Evolutionary conservation across 2,888 invertebrate genomes (phyloP).

Genomic region (Ptilodon capucinus): DNA sequence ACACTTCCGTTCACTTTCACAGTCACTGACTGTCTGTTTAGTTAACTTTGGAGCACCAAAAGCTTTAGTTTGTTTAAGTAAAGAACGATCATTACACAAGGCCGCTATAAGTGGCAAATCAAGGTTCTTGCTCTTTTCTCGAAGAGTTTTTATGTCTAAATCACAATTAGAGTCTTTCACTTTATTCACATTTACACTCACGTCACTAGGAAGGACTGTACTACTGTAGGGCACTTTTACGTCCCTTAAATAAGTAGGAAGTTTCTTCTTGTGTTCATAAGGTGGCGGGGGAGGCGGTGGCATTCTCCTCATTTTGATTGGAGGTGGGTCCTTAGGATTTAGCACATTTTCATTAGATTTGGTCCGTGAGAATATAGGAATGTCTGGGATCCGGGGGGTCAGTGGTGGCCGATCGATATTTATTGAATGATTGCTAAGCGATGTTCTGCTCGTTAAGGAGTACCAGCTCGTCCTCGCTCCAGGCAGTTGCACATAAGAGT

Average conservation of each 20-base stretch:
- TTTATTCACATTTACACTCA: slow-evolving; percentile 56
- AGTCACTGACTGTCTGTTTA: slow-evolving; percentile 68
- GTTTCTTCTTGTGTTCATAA: slow-evolving; percentile 76
- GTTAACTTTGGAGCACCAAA: slow-evolving; percentile 88
- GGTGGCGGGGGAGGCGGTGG: slow-evolving; percentile 81
- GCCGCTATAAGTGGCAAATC: slow-evolving; percentile 96
- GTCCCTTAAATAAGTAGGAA: slow-evolving; percentile 80
- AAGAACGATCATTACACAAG: slow-evolving; percentile 94
- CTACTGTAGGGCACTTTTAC: slow-evolving; percentile 47
- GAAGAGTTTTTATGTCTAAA: slow-evolving; percentile 90
- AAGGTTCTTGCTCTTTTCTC: slow-evolving; percentile 94
- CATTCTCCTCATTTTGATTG: slow-evolving; percentile 77
- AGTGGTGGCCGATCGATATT: slow-evolving; percentile 87
- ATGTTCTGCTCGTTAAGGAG: slow-evolving; percentile 81
- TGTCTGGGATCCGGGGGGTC: slow-evolving; percentile 78
- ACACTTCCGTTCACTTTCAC: slow-evolving; percentile 74
- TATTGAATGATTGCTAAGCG: slow-evolving; percentile 84
- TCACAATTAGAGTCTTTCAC: slow-evolving; percentile 74
- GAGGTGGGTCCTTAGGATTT: slow-evolving; percentile 79
- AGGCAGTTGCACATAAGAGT: slow-evolving; percentile 88
- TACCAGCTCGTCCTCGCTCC: slow-evolving; percentile 84
- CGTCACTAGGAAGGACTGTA: slow-evolving; percentile 51
- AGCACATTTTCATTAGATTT: slow-evolving; percentile 92
- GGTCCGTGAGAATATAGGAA: slow-evolving; percentile 84
- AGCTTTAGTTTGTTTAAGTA: slow-evolving; percentile 94